phyloP scores from a whole-genome alignment of 2,888 invertebrate species.

The Platypus cylindrus region DNA sequence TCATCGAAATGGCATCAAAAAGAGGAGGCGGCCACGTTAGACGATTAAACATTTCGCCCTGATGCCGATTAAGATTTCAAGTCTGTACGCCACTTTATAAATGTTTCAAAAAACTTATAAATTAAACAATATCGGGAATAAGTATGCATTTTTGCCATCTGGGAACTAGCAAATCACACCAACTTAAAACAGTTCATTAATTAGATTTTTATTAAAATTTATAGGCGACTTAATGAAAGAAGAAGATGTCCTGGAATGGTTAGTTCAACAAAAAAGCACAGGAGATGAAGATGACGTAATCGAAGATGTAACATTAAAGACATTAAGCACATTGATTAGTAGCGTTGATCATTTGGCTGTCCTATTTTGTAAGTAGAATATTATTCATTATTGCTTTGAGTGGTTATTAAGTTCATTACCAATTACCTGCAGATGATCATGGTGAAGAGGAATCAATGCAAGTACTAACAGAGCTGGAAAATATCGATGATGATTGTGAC shows the following conservation, averaged over 20 bases:
- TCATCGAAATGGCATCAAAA: too few species aligned
- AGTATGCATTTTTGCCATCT: too few species aligned
- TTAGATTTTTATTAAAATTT: too few species aligned
- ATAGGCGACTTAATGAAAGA: constrained; percentile 80
- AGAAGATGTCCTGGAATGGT: constrained; percentile 87
- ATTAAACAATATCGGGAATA: too few species aligned
- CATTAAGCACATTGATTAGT: constrained; percentile 73
- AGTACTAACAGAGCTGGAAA: constrained; percentile 75
- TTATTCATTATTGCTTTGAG: background rate
- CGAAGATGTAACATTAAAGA: constrained; percentile 86
- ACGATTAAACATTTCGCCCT: too few species aligned
- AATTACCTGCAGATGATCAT: constrained; percentile 62
- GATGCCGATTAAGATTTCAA: too few species aligned
- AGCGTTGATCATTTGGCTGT: constrained; percentile 87
- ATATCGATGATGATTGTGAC: constrained; percentile 88
- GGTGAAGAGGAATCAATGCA: constrained; percentile 80
- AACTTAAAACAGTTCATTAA: too few species aligned
- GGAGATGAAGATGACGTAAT: constrained; percentile 90
- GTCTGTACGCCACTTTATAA: too few species aligned
- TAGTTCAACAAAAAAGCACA: constrained; percentile 84
- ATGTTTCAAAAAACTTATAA: too few species aligned
- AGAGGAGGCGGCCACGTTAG: too few species aligned
- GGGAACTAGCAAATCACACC: too few species aligned
- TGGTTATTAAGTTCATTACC: background rate
- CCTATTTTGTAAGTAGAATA: constrained; percentile 65